Evolutionary conservation across 2,113 vertebrate species (phyloP).

Genomic region (Brachyhypopomus gauderio): DNA sequence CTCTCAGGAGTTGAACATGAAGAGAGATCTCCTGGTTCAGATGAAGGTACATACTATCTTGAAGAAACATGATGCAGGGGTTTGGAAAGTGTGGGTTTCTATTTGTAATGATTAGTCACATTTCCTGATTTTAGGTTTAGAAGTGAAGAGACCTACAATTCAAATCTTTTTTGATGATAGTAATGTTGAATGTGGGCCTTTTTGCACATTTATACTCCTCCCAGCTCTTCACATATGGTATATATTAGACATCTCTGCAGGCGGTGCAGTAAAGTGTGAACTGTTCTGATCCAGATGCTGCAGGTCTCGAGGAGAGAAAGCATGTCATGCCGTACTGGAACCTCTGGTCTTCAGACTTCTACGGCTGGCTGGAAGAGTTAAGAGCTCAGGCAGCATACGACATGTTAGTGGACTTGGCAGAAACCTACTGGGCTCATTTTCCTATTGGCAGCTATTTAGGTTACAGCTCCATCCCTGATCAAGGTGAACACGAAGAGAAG

Average conservation of each 20-base stretch:
- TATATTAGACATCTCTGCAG: background rate
- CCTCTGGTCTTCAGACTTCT: constrained; percentile 69
- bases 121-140: no score
- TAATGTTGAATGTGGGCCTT: background rate
- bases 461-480: constrained; percentile 59
- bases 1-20: constrained; percentile 36
- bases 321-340: constrained; percentile 68
- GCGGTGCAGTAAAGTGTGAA: background rate
- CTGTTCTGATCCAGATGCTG: background rate
- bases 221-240: background rate
- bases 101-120: no score
- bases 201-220: background rate
- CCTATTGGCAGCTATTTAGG: constrained; percentile 65
- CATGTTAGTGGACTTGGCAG: constrained; percentile 63
- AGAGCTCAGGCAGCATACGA: constrained; percentile 59
- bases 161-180: no score
- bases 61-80: no score
- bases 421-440: constrained; percentile 75
- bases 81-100: no score
- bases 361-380: constrained; percentile 70
- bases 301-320: constrained; percentile 36
- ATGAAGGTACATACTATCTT: constrained; percentile 18
- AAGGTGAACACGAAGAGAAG: constrained; percentile 34
- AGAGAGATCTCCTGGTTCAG: constrained; percentile 20
- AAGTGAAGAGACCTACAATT: no score